Conservation (phyloP, 2,888 invertebrate species). For the Chloroclystis v-ata region DNA sequence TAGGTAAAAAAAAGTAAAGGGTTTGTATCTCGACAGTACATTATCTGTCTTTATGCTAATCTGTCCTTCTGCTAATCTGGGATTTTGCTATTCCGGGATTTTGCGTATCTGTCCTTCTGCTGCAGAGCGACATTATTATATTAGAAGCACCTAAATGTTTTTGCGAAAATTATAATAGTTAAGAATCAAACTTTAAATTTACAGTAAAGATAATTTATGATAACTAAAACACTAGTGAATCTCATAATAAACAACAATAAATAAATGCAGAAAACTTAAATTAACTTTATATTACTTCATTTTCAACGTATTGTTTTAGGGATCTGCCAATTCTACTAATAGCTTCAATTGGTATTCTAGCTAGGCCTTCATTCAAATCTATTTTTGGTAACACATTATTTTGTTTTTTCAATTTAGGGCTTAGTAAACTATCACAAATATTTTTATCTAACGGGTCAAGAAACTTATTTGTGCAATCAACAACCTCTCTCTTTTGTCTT, state of each 20-base stretch:
- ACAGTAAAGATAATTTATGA: no score
- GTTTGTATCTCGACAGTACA: no score
- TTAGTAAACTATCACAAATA: slow-evolving; percentile 46
- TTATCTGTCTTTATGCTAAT: no score
- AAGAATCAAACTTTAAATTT: no score
- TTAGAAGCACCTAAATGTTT: no score
- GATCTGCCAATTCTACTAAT: slow-evolving; percentile 55
- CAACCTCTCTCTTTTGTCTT: slow-evolving; percentile 57
- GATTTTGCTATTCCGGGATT: no score
- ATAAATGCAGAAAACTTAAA: slow-evolving; percentile 29
- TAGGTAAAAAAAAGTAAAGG: no score
- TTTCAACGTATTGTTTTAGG: slow-evolving; percentile 52
- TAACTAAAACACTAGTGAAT: no score
- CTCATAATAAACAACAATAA: slow-evolving; percentile 21
- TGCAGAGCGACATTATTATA: no score
- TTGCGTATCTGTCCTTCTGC: no score
- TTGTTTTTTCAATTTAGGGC: slow-evolving; percentile 2
- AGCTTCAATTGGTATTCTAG: slow-evolving; percentile 42
- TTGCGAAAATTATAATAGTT: no score
- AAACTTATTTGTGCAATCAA: slow-evolving; percentile 52
- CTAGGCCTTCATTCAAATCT: slow-evolving; percentile 45
- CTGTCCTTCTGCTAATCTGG: no score
- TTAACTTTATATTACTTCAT: slow-evolving; percentile 23
- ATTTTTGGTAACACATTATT: slow-evolving; percentile 6
- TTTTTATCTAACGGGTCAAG: slow-evolving; percentile 49